phyloP scores from a whole-genome alignment of 2,888 invertebrate species.

The Folsomia candida region DNA sequence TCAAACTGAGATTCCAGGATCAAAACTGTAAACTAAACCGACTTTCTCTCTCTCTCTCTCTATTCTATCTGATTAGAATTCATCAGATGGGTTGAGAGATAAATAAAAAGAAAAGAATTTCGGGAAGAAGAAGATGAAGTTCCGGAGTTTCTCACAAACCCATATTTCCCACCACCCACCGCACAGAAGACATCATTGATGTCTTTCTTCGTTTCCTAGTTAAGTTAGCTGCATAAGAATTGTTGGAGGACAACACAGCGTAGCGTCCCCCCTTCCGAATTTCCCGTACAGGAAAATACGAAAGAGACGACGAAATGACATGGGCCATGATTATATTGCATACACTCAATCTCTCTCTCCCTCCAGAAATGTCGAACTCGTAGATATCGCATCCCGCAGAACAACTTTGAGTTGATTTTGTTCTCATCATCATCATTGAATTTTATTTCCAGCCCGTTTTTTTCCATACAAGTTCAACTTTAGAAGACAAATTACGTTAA shows the following conservation, averaged over 20 bases:
- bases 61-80: conserved; percentile 37
- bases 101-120: conserved; percentile 38
- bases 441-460: not conserved
- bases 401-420: not conserved
- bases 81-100: conserved; percentile 35
- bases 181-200: not conserved
- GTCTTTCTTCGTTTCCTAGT: not conserved
- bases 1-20: no score
- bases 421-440: not conserved
- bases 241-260: not conserved
- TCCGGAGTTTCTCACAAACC: not conserved
- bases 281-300: not conserved
- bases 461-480: not conserved
- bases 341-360: not conserved
- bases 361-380: not conserved
- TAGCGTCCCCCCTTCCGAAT: not conserved
- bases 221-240: not conserved
- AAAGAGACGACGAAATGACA: not conserved
- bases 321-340: not conserved
- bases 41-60: not conserved
- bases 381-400: not conserved
- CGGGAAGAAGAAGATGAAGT: conserved; percentile 15
- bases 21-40: conserved; percentile 6
- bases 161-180: not conserved
- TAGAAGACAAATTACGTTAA: not conserved